These are phyloP conservation scores for Stegophylla sp. DNA, from an alignment of 2,888 invertebrate genomes.

Conservation along the genomic window DNA sequence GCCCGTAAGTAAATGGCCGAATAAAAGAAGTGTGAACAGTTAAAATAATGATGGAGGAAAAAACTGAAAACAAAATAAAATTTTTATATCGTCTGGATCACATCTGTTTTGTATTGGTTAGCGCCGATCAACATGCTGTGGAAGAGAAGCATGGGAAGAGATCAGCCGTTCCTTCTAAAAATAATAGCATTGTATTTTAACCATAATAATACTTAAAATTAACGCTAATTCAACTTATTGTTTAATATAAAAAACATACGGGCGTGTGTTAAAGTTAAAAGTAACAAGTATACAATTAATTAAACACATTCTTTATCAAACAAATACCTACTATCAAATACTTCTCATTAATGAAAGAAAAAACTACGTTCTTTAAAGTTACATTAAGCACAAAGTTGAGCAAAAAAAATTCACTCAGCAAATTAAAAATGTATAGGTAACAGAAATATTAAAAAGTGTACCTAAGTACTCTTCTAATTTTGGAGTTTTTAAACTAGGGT, in stretches of 20 bases:
- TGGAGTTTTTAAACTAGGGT: background rate
- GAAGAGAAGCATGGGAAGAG: constrained; percentile 21
- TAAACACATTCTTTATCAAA: background rate
- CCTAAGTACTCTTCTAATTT: background rate
- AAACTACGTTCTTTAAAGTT: background rate
- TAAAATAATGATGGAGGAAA: constrained; percentile 17
- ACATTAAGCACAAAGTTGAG: background rate
- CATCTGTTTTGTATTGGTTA: constrained; percentile 53
- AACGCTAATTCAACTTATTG: constrained; percentile 11
- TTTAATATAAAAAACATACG: constrained; percentile 15
- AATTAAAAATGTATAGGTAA: background rate
- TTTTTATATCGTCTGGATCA: constrained; percentile 49
- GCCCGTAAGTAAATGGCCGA: background rate
- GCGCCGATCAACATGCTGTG: constrained; percentile 38
- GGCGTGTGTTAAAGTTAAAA: background rate
- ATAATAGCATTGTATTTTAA: constrained; percentile 26
- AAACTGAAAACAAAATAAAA: constrained; percentile 47
- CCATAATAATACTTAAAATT: constrained; percentile 14
- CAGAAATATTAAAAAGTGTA: background rate
- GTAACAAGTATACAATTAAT: constrained; percentile 2
- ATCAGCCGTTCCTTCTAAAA: constrained; percentile 23
- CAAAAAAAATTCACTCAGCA: background rate
- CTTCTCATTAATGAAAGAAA: no score
- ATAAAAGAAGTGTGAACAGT: constrained; percentile 17
- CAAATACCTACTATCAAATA: background rate